Conservation (phyloP, 1,140 invertebrate genomes). For the Calosoma granatense region DNA sequence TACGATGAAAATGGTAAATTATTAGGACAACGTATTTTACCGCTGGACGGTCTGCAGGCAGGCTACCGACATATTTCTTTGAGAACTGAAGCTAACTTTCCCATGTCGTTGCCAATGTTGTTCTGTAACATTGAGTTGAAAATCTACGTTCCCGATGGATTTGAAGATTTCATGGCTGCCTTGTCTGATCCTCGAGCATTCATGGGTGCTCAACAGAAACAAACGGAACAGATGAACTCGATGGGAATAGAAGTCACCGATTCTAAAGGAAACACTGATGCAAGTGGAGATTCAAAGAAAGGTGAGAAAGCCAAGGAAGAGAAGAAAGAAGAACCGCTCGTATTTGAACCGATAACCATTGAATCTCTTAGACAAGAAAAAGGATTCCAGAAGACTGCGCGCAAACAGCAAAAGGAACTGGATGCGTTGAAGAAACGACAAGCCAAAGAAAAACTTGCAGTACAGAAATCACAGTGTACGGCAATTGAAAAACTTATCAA, state of each 20-base stretch:
- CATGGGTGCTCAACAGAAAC: conserved; percentile 77
- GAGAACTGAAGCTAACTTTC: conserved; percentile 96
- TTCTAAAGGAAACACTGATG: conserved; percentile 35
- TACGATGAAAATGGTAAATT: conserved; percentile 98
- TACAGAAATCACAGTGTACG: conserved; percentile 92
- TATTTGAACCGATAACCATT: conserved; percentile 86
- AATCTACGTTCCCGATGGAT: conserved; percentile 98
- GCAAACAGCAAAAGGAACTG: conserved; percentile 93
- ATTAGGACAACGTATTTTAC: conserved; percentile 93
- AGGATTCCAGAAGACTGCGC: conserved; percentile 84
- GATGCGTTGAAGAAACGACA: conserved; percentile 88
- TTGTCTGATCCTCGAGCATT: conserved; percentile 92
- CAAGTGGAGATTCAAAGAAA: conserved; percentile 29
- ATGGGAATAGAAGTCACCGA: conserved; percentile 81
- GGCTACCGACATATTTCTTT: conserved; percentile 97
- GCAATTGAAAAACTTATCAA: conserved; percentile 92
- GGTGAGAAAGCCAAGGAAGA: conserved; percentile 52
- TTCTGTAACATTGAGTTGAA: conserved; percentile 99
- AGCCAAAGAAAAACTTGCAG: conserved; percentile 79
- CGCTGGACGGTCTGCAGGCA: conserved; percentile 92
- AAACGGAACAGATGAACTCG: conserved; percentile 85
- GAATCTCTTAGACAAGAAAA: conserved; percentile 88
- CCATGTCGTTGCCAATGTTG: conserved; percentile 95
- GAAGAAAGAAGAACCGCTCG: conserved; percentile 60
- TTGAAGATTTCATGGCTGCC: conserved; percentile 97